A percentile compares a stretch with the other conserved stretches of the same genome.
Conservation (phyloP, 2,888 invertebrate species). For the Aspidiotus rigidus region DNA sequence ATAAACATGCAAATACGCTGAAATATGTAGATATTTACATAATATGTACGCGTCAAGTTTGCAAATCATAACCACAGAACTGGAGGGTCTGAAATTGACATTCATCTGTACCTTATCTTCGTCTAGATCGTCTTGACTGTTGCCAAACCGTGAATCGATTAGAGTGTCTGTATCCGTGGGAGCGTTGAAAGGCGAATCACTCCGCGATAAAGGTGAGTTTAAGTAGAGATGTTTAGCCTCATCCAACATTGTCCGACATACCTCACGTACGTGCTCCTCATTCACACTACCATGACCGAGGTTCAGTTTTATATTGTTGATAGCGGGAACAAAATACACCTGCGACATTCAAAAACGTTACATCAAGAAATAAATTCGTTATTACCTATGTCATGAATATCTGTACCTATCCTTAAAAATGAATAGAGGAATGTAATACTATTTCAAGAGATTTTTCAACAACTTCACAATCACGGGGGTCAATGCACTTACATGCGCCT, state of each 20-base stretch:
- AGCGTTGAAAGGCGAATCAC: slow-evolving; percentile 35
- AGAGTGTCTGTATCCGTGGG: slow-evolving; percentile 33
- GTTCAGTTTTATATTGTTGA: slow-evolving; percentile 65
- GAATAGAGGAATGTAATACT: too few relatives aligned
- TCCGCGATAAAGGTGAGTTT: slow-evolving; percentile 39
- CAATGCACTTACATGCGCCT: too few relatives aligned
- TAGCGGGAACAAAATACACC: slow-evolving; percentile 72
- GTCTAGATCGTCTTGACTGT: slow-evolving; percentile 26
- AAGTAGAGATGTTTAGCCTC: slow-evolving; percentile 53
- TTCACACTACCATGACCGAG: slow-evolving; percentile 64
- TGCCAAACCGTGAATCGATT: slow-evolving; percentile 36
- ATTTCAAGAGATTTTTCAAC: too few relatives aligned
- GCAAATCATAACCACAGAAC: too few relatives aligned
- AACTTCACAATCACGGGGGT: too few relatives aligned
- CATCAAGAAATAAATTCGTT: background rate
- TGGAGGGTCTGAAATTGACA: background rate
- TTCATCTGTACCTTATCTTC: slow-evolving; percentile 20
- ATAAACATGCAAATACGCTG: slow-evolving; percentile 45
- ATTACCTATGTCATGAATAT: too few relatives aligned
- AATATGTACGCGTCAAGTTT: background rate
- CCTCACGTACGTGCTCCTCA: slow-evolving; percentile 61
- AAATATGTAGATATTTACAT: slow-evolving; percentile 35
- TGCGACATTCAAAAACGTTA: slow-evolving; percentile 47
- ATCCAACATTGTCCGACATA: slow-evolving; percentile 68
- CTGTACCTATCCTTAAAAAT: too few relatives aligned